These are phyloP conservation scores for Meriones psammophilus DNA, from an alignment of 2,797 vertebrate species.

Conservation along the genomic window DNA sequence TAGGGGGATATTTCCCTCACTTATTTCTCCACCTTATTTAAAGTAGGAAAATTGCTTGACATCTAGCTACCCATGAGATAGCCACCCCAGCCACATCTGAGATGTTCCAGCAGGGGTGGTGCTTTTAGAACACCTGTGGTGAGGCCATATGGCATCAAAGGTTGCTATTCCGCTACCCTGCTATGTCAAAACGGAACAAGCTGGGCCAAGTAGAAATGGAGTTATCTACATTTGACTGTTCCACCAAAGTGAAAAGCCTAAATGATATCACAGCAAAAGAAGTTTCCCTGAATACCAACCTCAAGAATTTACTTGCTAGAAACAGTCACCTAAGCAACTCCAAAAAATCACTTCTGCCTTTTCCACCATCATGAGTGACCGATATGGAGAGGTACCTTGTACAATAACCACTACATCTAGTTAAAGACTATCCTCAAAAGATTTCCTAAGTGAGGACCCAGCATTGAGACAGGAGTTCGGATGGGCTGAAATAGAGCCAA, in stretches of 20 bases:
- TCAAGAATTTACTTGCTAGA: slow-evolving; percentile 95
- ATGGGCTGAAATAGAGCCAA: slow-evolving; percentile 89
- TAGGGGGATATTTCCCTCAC: not conserved
- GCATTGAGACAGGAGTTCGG: slow-evolving; percentile 83
- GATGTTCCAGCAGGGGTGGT: not conserved
- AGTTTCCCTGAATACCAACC: slow-evolving; percentile 92
- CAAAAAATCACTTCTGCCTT: slow-evolving; percentile 92
- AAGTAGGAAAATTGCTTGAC: not conserved
- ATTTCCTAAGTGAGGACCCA: slow-evolving; percentile 94
- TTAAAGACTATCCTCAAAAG: slow-evolving; percentile 93
- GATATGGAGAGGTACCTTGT: slow-evolving; percentile 92
- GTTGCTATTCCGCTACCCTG: not conserved
- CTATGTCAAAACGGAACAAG: not conserved
- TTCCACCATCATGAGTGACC: slow-evolving; percentile 96
- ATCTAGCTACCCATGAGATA: not conserved
- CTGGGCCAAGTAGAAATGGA: too few species aligned
- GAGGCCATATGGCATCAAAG: not conserved
- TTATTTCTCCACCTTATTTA: not conserved
- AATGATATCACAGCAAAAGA: slow-evolving; percentile 90
- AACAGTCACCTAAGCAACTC: slow-evolving; percentile 92
- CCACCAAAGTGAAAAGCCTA: slow-evolving; percentile 92
- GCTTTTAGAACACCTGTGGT: not conserved
- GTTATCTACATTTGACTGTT: slow-evolving; percentile 90
- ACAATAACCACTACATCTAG: slow-evolving; percentile 90
- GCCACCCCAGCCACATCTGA: not conserved